Percentiles rank a stretch among this genome's conserved stretches.
These are phyloP conservation scores for Pelochelys cantorii DNA, from an alignment of 2,797 vertebrate species.

Conservation along the genomic window DNA sequence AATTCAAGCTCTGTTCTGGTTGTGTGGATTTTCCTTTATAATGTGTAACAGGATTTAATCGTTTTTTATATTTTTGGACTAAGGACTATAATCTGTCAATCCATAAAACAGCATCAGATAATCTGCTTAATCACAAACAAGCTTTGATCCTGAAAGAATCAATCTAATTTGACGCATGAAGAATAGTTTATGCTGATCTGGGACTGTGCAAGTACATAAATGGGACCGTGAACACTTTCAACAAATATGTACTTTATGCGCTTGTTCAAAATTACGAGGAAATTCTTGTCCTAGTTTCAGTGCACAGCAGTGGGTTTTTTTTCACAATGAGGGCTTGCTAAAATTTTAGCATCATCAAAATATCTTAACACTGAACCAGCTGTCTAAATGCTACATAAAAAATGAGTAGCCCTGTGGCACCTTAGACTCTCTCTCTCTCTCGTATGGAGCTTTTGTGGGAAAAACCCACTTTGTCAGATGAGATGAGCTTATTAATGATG, in stretches of 20 bases:
- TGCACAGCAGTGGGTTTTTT: neutral
- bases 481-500: neutral
- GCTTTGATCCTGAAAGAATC: conserved; percentile 37
- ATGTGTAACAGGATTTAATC: conserved; percentile 46
- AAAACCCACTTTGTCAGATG: no score
- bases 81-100: conserved; percentile 56
- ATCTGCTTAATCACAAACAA: conserved; percentile 60
- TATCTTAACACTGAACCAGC: conserved; percentile 28
- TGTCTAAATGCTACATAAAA: neutral
- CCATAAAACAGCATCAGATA: conserved; percentile 55
- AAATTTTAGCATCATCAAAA: neutral
- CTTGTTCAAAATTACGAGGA: conserved; percentile 16
- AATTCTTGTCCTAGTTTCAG: neutral
- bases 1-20: conserved; percentile 22
- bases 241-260: neutral
- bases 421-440: no score
- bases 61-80: conserved; percentile 61
- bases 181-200: conserved; percentile 13
- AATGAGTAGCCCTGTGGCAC: no score
- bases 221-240: neutral
- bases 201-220: neutral
- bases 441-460: no score
- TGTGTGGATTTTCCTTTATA: conserved; percentile 36
- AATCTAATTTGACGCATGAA: neutral
- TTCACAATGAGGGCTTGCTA: neutral